Evolutionary conservation across 2,797 vertebrate genomes (phyloP), one percentile per base, ranked within the genome.

Genomic region (Spinus pinus): DNA sequence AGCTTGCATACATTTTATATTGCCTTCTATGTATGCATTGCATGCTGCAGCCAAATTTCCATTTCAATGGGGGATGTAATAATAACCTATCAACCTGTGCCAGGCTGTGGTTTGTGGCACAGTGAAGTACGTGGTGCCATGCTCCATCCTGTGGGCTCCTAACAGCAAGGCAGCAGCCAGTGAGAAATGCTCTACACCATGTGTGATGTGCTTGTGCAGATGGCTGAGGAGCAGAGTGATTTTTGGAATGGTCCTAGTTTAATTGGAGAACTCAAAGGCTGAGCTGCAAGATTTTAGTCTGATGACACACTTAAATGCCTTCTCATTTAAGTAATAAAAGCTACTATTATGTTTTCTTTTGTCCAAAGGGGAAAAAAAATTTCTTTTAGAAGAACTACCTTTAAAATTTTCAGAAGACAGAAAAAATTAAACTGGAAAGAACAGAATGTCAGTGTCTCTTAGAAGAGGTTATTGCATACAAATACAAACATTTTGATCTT

Each of bases 21-120:
- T 81, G 67, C 51, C 58, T 64, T 81, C 57, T 71, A 66, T 37
- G 23, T 70, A 74, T 7, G 22, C 30, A 42, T 79, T 92, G 69
- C 37, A 42, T 71, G 37, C 46, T 85, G 79, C 72, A 85, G 75
- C 82, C 18, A 20, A 30, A 83, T 91, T 91, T 94, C 75, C 57
- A 35, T 86, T 91, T 93, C 72, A 83, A 8, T 60, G 61, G 64
- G 8, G 22, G 30, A 42, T 83, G 65, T 83, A 91, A 66, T 66
- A 85, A 66, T 39, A 95, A 65, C 42, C 24, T 1, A 2, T 72
- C 51, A 82, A 67, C 23, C n/a, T 49, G 27, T 92, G 25, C 61
- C 49, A 44, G 46, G 53, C 78, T 89, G 57, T 65, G 50, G n/a
- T 85, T 85, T 75, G 74, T 93, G 73, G 67, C 74, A 33, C 53